A percentile compares a stretch with the other conserved stretches of the same genome.
Conservation (phyloP, 2,888 invertebrate species). For the Lasius fuliginosus region DNA sequence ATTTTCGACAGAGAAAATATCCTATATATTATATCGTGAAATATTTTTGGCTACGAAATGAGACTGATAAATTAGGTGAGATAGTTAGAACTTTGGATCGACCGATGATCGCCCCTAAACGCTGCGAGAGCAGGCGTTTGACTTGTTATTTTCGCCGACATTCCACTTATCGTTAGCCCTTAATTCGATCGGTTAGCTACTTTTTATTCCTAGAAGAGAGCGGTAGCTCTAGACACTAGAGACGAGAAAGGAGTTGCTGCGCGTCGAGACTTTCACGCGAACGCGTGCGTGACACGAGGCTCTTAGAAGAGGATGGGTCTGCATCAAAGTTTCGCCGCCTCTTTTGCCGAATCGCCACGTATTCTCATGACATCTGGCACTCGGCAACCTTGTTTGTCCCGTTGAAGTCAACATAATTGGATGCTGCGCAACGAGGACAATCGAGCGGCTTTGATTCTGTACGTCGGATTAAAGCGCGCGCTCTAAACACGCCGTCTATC, state of each 20-base stretch:
- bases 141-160: conserved; percentile 54
- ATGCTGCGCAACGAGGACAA: conserved; percentile 74
- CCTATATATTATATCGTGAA: background rate
- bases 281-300: conserved; percentile 75
- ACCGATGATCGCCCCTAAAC: conserved; percentile 40
- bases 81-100: conserved; percentile 32
- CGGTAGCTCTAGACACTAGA: conserved; percentile 37
- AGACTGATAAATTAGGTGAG: conserved; percentile 22
- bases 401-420: conserved; percentile 84
- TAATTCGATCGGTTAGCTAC: conserved; percentile 46
- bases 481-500: background rate
- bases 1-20: background rate
- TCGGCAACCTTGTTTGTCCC: conserved; percentile 83
- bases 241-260: conserved; percentile 7
- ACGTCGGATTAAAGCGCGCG: conserved; percentile 29
- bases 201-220: conserved; percentile 53
- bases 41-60: conserved; percentile 11
- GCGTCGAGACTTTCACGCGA: conserved; percentile 46
- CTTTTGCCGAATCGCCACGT: conserved; percentile 66
- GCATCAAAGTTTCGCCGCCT: conserved; percentile 77
- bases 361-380: conserved; percentile 83
- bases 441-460: conserved; percentile 20
- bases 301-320: conserved; percentile 71
- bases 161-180: conserved; percentile 45
- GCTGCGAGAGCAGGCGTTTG: conserved; percentile 42